A percentile compares a stretch with the other conserved stretches of the same genome.
phyloP scores from a whole-genome alignment of 2,888 invertebrate genomes.

The Acleris literana region DNA sequence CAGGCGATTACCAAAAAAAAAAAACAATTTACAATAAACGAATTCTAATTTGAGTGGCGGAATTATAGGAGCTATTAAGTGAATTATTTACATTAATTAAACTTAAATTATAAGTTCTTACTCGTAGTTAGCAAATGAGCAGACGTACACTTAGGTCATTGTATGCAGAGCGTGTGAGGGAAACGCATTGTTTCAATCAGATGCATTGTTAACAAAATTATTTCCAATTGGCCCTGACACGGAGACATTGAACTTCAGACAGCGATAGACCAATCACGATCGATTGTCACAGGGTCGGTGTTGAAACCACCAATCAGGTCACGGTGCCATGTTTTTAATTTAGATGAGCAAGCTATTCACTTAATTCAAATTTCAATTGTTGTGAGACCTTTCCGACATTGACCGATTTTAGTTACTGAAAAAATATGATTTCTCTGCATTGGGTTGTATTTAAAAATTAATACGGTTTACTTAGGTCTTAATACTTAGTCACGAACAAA shows the following conservation, averaged over 20 bases:
- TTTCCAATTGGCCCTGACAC: slow-evolving; percentile 42
- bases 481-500: too few relatives aligned
- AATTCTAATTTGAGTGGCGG: too few relatives aligned
- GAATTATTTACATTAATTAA: not conserved
- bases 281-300: slow-evolving; percentile 53
- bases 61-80: too few relatives aligned
- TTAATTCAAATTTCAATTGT: slow-evolving; percentile 49
- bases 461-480: too few relatives aligned
- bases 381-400: slow-evolving; percentile 44
- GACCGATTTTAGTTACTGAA: slow-evolving; percentile 25
- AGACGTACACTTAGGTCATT: slow-evolving; percentile 11
- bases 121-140: not conserved
- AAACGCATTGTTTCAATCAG: slow-evolving; percentile 22
- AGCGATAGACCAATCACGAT: slow-evolving; percentile 35
- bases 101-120: not conserved
- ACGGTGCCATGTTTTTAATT: slow-evolving; percentile 53
- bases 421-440: not conserved
- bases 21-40: too few relatives aligned
- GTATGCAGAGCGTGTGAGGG: slow-evolving; percentile 27
- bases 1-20: too few relatives aligned
- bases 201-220: slow-evolving; percentile 36
- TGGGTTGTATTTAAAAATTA: slow-evolving; percentile 1
- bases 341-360: slow-evolving; percentile 42
- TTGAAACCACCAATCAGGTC: slow-evolving; percentile 61
- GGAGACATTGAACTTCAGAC: slow-evolving; percentile 65